Evolutionary conservation across 2,113 vertebrate species (phyloP).

Genomic region (Lampris incognitus): DNA sequence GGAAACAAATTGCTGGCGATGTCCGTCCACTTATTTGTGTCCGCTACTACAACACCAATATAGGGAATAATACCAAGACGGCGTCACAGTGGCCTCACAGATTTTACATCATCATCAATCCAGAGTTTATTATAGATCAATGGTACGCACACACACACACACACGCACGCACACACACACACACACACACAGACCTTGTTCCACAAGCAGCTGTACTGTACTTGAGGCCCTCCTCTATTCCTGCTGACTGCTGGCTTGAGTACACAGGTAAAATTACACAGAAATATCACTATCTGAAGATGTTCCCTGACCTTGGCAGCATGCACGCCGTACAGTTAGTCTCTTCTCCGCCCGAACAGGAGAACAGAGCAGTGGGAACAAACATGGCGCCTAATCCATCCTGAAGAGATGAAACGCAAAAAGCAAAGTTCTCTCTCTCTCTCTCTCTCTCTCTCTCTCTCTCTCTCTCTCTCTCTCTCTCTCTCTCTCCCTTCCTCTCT

Average conservation of each 20-base stretch:
- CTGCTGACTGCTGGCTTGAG: conserved; percentile 56
- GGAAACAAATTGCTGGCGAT: too few species aligned
- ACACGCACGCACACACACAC: conserved; percentile 38
- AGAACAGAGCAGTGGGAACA: conserved; percentile 68
- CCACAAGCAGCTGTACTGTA: conserved; percentile 4
- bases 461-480: conserved; percentile 7
- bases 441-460: conserved; percentile 35
- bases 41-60: too few species aligned
- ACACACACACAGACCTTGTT: conserved; percentile 34
- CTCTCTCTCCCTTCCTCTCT: conserved; percentile 26
- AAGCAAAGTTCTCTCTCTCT: conserved; percentile 43
- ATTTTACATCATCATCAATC: too few species aligned
- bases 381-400: conserved; percentile 73
- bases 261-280: conserved; percentile 75
- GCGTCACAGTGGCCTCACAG: too few species aligned
- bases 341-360: conserved; percentile 43
- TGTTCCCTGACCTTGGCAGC: conserved; percentile 74
- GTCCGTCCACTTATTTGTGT: too few species aligned
- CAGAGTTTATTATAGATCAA: neutral
- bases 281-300: conserved; percentile 75
- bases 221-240: conserved; percentile 49
- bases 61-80: too few species aligned
- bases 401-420: conserved; percentile 76
- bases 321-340: conserved; percentile 43
- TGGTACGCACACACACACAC: conserved; percentile 27